Conservation (phyloP, 2,888 invertebrate genomes). For the Apamea anceps region DNA sequence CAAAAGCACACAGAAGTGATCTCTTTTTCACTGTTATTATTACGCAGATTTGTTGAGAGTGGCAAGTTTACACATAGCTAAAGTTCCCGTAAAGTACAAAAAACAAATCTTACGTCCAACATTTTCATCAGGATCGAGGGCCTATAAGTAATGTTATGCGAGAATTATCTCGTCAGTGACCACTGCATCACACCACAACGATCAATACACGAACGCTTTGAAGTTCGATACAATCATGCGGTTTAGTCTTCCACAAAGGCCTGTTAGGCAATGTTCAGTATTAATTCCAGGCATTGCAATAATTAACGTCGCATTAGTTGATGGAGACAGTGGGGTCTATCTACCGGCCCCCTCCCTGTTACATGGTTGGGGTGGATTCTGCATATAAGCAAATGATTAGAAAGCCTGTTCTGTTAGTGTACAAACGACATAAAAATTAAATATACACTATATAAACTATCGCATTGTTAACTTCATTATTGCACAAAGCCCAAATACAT, state of each 20-base stretch:
- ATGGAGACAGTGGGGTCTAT: background rate
- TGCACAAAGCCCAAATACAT: no score
- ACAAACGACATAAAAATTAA: background rate
- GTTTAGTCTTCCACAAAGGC: slow-evolving; percentile 16
- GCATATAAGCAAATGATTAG: background rate
- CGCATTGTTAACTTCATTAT: no score
- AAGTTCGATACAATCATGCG: slow-evolving; percentile 9
- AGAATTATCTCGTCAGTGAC: background rate
- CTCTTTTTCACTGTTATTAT: no score
- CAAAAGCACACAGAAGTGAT: no score
- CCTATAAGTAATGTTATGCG: background rate
- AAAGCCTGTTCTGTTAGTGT: background rate
- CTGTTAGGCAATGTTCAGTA: background rate
- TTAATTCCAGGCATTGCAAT: slow-evolving; percentile 8
- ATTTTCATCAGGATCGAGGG: background rate
- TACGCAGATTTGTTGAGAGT: no score
- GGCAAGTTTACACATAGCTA: no score
- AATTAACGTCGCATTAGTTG: slow-evolving; percentile 11
- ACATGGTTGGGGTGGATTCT: background rate
- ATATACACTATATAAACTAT: no score
- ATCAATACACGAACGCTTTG: background rate
- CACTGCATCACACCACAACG: background rate
- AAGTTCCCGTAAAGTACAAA: no score
- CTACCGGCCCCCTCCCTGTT: background rate
- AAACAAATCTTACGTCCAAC: background rate